These are phyloP conservation scores for Herpailurus yagouaroundi DNA, from an alignment of 2,113 vertebrate species.

Conservation along the genomic window DNA sequence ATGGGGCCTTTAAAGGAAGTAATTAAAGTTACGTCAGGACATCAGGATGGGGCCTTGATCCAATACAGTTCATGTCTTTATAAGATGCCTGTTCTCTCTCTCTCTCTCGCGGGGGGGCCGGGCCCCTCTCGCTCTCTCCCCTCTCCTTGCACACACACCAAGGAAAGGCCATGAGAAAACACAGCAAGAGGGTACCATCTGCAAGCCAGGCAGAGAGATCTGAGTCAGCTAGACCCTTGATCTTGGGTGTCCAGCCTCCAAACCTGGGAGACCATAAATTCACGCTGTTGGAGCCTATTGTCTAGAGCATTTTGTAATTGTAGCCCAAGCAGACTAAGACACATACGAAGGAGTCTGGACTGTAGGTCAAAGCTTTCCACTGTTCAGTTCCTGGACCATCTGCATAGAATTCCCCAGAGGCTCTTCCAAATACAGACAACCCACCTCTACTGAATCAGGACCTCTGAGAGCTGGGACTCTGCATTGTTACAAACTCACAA, in stretches of 20 bases:
- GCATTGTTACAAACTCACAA: not conserved
- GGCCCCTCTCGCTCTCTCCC: too few species aligned
- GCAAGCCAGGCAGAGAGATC: not conserved
- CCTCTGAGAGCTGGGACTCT: not conserved
- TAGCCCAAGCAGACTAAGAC: not conserved
- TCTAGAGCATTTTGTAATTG: not conserved
- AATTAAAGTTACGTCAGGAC: not conserved
- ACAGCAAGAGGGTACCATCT: not conserved
- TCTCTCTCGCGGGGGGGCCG: too few species aligned
- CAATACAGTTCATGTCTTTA: not conserved
- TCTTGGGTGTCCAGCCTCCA: not conserved
- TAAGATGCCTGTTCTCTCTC: not conserved
- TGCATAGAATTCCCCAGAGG: not conserved
- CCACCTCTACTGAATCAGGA: not conserved
- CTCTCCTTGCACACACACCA: not conserved
- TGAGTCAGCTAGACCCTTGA: not conserved
- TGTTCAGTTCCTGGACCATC: not conserved
- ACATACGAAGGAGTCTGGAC: not conserved
- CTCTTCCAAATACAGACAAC: not conserved
- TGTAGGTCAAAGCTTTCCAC: not conserved
- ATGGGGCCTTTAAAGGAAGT: not conserved
- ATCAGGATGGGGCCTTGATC: not conserved
- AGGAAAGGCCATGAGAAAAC: not conserved
- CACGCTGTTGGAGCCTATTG: not conserved
- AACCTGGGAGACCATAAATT: not conserved